Conservation (phyloP, 92 coral and sea anemone genomes). For the Parazoanthus swiftii region DNA sequence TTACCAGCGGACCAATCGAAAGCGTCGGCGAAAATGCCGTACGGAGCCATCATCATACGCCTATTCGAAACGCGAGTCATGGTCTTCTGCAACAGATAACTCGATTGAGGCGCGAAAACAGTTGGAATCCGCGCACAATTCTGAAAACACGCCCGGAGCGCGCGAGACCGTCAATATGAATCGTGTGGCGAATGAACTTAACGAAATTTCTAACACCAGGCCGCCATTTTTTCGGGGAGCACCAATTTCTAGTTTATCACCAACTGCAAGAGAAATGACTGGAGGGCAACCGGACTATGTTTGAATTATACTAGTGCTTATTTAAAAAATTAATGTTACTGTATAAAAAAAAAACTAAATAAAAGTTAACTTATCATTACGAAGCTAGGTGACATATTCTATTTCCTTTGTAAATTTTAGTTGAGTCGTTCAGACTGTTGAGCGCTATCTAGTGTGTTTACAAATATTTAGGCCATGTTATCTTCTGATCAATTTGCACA, state of each 20-base stretch:
- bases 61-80: constrained; percentile 66
- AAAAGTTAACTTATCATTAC: too few species aligned
- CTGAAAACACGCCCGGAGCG: constrained; percentile 38
- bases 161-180: constrained; percentile 35
- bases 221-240: constrained; percentile 60
- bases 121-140: constrained; percentile 34
- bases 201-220: constrained; percentile 37
- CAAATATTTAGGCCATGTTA: too few species aligned
- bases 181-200: constrained; percentile 43
- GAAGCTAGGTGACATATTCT: too few species aligned
- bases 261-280: constrained; percentile 73
- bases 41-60: constrained; percentile 67
- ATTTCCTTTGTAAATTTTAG: too few species aligned
- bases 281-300: constrained; percentile 94
- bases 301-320: constrained; percentile 22
- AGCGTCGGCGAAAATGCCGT: constrained; percentile 57
- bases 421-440: too few species aligned
- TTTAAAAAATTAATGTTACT: too few species aligned
- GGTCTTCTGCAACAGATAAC: constrained; percentile 74
- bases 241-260: constrained; percentile 67
- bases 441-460: too few species aligned
- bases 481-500: too few species aligned
- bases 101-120: constrained; percentile 57
- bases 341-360: too few species aligned
- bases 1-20: constrained; percentile 53